Evolutionary conservation across 2,113 vertebrate genomes (phyloP).

Genomic region (Bambusicola thoracicus): DNA sequence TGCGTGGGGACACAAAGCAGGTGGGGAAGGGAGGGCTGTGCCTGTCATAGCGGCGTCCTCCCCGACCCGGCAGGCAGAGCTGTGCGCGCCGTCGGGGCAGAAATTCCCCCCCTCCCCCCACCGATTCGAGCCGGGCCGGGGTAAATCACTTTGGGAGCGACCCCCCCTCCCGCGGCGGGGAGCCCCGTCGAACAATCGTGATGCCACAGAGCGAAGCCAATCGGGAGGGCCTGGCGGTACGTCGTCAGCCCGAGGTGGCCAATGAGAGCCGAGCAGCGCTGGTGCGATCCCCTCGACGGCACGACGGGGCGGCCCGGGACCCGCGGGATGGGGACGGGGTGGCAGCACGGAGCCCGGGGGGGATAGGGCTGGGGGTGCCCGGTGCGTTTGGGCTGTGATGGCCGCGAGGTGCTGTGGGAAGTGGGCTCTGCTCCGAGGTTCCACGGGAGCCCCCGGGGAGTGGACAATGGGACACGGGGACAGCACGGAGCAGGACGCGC

Average conservation of each 20-base stretch:
- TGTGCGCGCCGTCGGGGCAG: background rate
- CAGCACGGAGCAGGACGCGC: background rate
- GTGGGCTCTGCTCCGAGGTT: background rate
- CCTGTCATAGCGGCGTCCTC: background rate
- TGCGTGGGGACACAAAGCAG: background rate
- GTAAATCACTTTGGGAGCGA: background rate
- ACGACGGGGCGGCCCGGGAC: background rate
- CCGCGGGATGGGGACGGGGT: accelerated
- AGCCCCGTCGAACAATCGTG: background rate
- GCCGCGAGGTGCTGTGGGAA: background rate
- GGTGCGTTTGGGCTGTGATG: background rate
- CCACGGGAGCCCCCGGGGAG: background rate
- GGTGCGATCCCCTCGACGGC: background rate
- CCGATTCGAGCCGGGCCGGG: background rate
- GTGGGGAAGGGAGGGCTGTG: background rate
- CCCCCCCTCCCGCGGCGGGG: background rate
- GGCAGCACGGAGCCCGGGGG: too few relatives aligned
- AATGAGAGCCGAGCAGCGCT: background rate
- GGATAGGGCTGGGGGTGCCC: background rate
- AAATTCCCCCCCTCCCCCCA: background rate
- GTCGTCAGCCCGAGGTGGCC: background rate
- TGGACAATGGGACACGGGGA: background rate
- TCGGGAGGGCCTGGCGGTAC: background rate
- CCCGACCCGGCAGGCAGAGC: background rate
- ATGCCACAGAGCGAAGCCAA: slow-evolving; percentile 17